Percentiles rank a stretch among this genome's conserved stretches.
These are phyloP conservation scores for Pempheris klunzingeri DNA, from an alignment of 2,797 vertebrate species.

Conservation along the genomic window DNA sequence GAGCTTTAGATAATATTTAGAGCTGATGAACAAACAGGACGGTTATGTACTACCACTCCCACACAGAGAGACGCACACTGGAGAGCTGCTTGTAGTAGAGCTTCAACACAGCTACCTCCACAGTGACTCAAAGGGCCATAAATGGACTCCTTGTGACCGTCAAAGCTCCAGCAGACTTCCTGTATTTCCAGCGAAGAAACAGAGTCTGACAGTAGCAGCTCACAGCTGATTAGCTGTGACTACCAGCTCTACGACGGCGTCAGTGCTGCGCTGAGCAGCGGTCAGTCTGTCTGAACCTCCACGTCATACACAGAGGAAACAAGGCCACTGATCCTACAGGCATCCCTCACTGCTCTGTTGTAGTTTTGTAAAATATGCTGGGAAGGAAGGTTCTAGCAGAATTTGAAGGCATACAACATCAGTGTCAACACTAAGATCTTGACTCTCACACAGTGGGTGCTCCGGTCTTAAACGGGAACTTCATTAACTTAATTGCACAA, in stretches of 20 bases:
- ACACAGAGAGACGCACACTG: background rate
- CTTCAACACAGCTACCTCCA: background rate
- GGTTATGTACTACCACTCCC: background rate
- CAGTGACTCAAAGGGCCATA: background rate
- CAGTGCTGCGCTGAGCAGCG: background rate
- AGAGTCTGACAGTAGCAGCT: conserved; percentile 1
- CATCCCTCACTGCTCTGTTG: no score
- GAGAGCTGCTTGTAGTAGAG: background rate
- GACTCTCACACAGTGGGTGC: no score
- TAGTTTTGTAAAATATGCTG: no score
- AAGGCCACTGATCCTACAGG: no score
- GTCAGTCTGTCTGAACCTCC: background rate
- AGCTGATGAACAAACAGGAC: background rate
- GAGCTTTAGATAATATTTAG: background rate
- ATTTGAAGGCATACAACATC: no score
- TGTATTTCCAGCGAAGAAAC: background rate
- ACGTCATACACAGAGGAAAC: background rate
- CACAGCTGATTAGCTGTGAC: background rate
- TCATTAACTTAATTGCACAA: no score
- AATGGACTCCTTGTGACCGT: background rate
- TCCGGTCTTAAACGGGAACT: no score
- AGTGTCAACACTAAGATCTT: no score
- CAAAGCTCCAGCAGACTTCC: background rate
- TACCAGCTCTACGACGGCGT: background rate
- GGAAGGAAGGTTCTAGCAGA: no score